These are phyloP conservation scores for Enteromius unitaeniatus DNA, from an alignment of 2,797 vertebrate genomes.

Conservation along the genomic window DNA sequence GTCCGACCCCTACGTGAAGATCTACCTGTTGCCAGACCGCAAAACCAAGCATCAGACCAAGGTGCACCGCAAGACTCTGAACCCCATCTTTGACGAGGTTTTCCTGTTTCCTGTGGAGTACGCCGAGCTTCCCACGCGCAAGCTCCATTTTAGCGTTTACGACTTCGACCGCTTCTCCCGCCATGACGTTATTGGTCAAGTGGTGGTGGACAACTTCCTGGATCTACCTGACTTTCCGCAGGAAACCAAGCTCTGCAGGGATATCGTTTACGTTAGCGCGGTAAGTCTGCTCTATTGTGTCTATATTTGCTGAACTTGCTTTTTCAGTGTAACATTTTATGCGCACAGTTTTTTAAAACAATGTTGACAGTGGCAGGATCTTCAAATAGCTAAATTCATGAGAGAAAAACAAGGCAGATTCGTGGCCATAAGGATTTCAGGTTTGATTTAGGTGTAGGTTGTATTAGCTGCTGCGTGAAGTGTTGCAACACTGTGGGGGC, in stretches of 20 bases:
- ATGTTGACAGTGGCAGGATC: not conserved
- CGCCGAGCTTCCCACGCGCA: constrained; percentile 87
- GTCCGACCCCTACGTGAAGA: constrained; percentile 97
- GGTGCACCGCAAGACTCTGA: constrained; percentile 98
- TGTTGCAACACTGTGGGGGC: not conserved
- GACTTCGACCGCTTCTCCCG: constrained; percentile 99
- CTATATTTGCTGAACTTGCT: not conserved
- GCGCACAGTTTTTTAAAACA: not conserved
- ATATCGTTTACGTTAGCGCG: constrained; percentile 95
- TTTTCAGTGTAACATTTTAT: not conserved
- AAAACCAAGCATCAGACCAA: constrained; percentile 99
- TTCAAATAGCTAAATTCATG: not conserved
- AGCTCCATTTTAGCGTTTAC: constrained; percentile 98
- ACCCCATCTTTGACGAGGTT: constrained; percentile 96
- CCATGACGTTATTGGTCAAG: constrained; percentile 96
- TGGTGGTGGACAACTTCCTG: constrained; percentile 98
- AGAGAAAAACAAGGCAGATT: not conserved
- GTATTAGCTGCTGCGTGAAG: not conserved
- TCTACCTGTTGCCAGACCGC: constrained; percentile 96
- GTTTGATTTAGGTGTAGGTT: constrained; percentile 9
- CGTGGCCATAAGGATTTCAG: not conserved
- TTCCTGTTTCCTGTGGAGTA: constrained; percentile 96
- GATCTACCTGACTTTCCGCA: constrained; percentile 96
- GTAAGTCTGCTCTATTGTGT: constrained; percentile 79
- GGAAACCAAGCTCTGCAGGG: constrained; percentile 94